phyloP scores from a whole-genome alignment of 2,888 invertebrate genomes.

The Drosophila merina region DNA sequence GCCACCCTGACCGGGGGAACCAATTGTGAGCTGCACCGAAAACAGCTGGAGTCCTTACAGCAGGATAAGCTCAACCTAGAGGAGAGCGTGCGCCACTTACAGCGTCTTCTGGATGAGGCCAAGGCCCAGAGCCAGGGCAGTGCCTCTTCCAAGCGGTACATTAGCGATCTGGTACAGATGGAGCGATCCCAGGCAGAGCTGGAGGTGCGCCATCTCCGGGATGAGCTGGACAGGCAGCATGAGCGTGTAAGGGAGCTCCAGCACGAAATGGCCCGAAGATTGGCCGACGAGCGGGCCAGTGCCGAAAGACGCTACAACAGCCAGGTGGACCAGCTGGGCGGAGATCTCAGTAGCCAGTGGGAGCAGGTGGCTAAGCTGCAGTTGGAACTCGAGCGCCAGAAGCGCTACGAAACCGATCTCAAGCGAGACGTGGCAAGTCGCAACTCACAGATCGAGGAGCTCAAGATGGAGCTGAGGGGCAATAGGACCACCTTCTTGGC shows the following conservation, averaged over 20 bases:
- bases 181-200: conserved; percentile 90
- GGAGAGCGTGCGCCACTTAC: conserved; percentile 88
- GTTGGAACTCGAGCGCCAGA: conserved; percentile 91
- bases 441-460: conserved; percentile 90
- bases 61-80: conserved; percentile 89
- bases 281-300: conserved; percentile 89
- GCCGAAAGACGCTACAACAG: conserved; percentile 90
- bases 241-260: conserved; percentile 90
- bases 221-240: conserved; percentile 91
- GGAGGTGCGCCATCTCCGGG: conserved; percentile 90
- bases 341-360: conserved; percentile 92
- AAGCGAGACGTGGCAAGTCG: conserved; percentile 91
- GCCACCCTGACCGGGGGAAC: conserved; percentile 80
- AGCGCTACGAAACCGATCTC: conserved; percentile 90
- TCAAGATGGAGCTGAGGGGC: conserved; percentile 91
- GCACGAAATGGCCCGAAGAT: conserved; percentile 89
- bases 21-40: conserved; percentile 86
- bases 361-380: conserved; percentile 91
- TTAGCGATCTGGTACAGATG: conserved; percentile 90
- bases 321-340: conserved; percentile 91
- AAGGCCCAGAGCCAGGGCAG: conserved; percentile 84
- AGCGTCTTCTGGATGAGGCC: conserved; percentile 87
- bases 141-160: conserved; percentile 86
- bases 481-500: conserved; percentile 89
- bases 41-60: conserved; percentile 89